Evolutionary conservation across 2,888 invertebrate species (phyloP), one percentile per base, ranked within the genome.

Genomic region (Torymus auratus): DNA sequence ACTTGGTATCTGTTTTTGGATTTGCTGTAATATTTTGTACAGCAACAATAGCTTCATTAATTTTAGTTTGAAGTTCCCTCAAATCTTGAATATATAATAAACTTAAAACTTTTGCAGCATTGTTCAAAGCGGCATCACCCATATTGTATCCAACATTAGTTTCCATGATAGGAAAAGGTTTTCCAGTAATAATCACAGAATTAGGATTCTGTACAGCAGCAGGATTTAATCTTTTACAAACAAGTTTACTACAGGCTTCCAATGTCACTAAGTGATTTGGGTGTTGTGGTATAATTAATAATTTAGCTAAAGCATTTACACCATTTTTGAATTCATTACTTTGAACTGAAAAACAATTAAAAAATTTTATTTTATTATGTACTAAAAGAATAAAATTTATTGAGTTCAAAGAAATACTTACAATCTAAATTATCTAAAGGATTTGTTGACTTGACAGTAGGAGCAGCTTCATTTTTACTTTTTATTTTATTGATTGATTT

Each of bases 21-120:
- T 99, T 96, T 4, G 99, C 99, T 0, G 99, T 99, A 1, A 99
- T 93, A 82, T 92, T 94, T 92, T 99, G 99, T 3, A 98, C 96
- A 64, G 95, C 94, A 1, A 99, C 99, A 84, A 99, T 95, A 0
- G 97, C 95, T 91, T 98, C 97, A 91, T 99, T 99, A 71, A 99
- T 98, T 87, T 94, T 94, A 0, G 98, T 98, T 91, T 99, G 99
- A 70, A 99, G 93, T 83, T 95, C 94, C 86, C 97, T 92, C 17
- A 98, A 92, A 89, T 97, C 96, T 86, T 96, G 95, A 82, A 98
- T 94, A 90, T 97, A 97, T 20, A 98, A 91, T 60, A 97, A 92
- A 62, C 96, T 93, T 75, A 98, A 91, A 74, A 96, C 94, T 90
- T 96, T 96, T 0, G 95, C 95, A 1, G 96, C 95, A 85, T 94